Base-by-base conservation (phyloP, 2,797 vertebrate genomes). In the Argyrosomus regius region DNA sequence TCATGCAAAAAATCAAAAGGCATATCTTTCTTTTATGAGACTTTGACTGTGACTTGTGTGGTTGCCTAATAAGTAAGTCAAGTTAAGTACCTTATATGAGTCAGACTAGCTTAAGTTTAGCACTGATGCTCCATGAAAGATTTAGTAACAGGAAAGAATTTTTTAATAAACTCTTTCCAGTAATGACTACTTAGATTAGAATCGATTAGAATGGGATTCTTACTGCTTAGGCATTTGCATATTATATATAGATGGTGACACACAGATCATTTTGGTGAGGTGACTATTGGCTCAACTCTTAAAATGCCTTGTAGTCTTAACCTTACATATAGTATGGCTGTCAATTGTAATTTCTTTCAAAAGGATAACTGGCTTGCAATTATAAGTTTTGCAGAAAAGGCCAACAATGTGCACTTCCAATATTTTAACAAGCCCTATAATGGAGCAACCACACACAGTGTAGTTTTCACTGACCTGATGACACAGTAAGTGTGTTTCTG, bases 391-490 rank as follows among this genome's bases (percentile, higher is more conserved):
- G 26, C 17, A 61, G 2, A 62, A 61, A 67, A 57, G 43, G 26
- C 35, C 64, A 52, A 22, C 17, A 69, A 14, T 4, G 8, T 39
- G 24, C 2, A 14, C 22, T 43, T 43, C 17, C 31, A 57, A 31
- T 58, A 8, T 63, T 80, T 57, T 12, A 70, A 28, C 16, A 26
- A 63, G 22, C 4, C 24, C 16, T 43, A 16, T 59, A 22, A 48
- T 49, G 35, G 41, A 65, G 18, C 18, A 31, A 8, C 18, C 28
- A 61, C n/a, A 61, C 4, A 12, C 31, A 60, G 9, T 58, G 9
- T 20, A 12, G 11, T 64, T 77, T 76, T 60, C 28, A 64, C 63
- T 24, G 53, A 58, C 64, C n/a, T 59, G 12, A 75, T 49, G 54
- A 31, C 35, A 41, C 69, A 6, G n/a, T 16, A 48, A 26, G 54